Percentiles rank a stretch among this genome's conserved stretches.
These are phyloP conservation scores for Paralichthys olivaceus DNA, from an alignment of 2,113 vertebrate species.

Conservation along the genomic window DNA sequence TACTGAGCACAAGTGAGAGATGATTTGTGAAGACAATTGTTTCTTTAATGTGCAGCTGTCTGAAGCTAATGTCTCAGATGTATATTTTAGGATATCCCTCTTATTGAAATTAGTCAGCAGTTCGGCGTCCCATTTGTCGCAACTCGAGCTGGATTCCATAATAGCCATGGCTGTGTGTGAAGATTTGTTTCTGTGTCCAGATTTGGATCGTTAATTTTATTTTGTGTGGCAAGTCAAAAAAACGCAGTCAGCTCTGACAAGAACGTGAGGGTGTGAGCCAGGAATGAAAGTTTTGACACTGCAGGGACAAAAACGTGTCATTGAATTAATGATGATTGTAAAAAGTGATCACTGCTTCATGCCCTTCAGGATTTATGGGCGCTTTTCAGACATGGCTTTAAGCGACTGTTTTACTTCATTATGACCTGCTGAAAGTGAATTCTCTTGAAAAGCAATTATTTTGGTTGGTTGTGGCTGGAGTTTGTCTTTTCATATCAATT, in stretches of 20 bases:
- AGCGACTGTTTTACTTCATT: neutral
- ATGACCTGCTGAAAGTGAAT: neutral
- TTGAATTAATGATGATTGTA: slow-evolving; percentile 6
- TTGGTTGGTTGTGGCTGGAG: neutral
- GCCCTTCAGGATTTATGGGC: slow-evolving; percentile 5
- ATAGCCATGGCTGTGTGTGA: neutral
- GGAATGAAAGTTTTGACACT: neutral
- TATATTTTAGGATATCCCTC: neutral
- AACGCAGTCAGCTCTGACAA: neutral
- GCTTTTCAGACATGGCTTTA: slow-evolving; percentile 14
- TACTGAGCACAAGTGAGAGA: slow-evolving; percentile 15
- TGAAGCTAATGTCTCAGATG: slow-evolving; percentile 13
- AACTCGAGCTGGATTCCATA: slow-evolving; percentile 6
- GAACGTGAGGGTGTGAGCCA: neutral
- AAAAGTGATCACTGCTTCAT: neutral
- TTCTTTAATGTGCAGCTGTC: slow-evolving; percentile 18
- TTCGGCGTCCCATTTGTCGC: neutral
- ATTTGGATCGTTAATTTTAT: neutral
- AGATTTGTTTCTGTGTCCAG: slow-evolving; percentile 12
- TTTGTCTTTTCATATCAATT: too few species aligned
- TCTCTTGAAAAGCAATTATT: neutral
- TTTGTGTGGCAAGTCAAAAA: neutral
- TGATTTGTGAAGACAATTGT: slow-evolving; percentile 17
- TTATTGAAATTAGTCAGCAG: neutral
- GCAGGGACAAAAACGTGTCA: neutral